phyloP scores from a whole-genome alignment of 2,113 vertebrate species.

The Aptenodytes patagonicus region DNA sequence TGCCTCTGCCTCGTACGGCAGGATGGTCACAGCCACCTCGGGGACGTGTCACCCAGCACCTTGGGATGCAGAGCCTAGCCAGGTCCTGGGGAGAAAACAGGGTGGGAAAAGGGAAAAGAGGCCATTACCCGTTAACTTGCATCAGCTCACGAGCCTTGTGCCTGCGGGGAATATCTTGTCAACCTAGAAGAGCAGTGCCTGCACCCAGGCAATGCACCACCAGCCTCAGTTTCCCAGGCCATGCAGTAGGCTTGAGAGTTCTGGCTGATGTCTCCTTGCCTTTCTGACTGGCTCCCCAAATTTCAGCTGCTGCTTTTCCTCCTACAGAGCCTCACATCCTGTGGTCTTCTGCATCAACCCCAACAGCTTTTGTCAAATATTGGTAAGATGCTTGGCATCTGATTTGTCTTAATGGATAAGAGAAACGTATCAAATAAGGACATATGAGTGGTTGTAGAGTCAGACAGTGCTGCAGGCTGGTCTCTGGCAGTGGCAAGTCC shows the following conservation, averaged over 20 bases:
- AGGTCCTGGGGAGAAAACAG: neutral
- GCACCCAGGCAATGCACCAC: rapidly evolving
- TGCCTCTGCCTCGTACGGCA: rapidly evolving
- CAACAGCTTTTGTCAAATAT: neutral
- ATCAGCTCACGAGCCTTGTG: rapidly evolving
- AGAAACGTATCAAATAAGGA: neutral
- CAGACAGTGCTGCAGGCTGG: neutral
- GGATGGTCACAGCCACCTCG: neutral
- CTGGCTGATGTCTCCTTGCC: rapidly evolving
- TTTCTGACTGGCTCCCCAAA: neutral
- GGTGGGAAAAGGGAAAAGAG: neutral
- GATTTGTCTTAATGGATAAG: neutral
- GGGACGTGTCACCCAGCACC: rapidly evolving
- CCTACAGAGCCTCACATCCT: neutral
- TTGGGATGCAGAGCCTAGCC: neutral
- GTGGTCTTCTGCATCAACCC: no score
- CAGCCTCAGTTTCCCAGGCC: neutral
- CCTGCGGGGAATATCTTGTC: rapidly evolving
- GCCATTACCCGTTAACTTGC: rapidly evolving
- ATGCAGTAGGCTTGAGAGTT: rapidly evolving
- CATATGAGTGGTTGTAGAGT: rapidly evolving
- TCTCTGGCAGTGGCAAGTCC: neutral
- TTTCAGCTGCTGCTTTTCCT: neutral
- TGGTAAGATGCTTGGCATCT: neutral
- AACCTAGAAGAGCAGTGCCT: no score